A percentile compares a stretch with the other conserved stretches of the same genome.
phyloP scores from a whole-genome alignment of 2,113 vertebrate species.

The Spilogale gracilis region DNA sequence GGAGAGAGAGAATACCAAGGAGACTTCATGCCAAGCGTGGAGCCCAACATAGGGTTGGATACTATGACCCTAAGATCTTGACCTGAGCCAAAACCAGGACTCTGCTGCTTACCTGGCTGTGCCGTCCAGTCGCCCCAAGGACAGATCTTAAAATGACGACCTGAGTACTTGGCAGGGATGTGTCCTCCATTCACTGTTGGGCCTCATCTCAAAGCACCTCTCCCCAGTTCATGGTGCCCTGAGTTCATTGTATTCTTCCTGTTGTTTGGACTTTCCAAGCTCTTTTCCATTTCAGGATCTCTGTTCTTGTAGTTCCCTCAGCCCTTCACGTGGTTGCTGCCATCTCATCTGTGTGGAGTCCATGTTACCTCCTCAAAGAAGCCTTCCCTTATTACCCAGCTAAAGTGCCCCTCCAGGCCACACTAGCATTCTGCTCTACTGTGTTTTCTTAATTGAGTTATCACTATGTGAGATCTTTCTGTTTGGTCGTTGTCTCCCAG shows the following conservation, averaged over 20 bases:
- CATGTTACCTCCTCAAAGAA: not conserved
- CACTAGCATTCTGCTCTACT: not conserved
- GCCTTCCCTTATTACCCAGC: not conserved
- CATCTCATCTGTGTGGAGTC: not conserved
- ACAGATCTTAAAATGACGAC: not conserved
- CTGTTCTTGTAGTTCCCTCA: not conserved
- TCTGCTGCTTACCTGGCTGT: not conserved
- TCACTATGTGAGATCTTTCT: not conserved
- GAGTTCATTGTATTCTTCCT: not conserved
- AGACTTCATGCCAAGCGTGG: not conserved
- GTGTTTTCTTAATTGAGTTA: not conserved
- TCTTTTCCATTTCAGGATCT: not conserved
- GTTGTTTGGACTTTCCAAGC: not conserved
- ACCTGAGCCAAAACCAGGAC: not conserved
- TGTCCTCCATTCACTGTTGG: not conserved
- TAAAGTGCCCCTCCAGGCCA: not conserved
- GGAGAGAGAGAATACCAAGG: not conserved
- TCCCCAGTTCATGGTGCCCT: not conserved
- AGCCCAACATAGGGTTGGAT: not conserved
- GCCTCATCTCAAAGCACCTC: not conserved
- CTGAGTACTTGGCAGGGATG: not conserved
- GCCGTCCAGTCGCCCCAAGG: not conserved
- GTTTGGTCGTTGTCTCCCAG: not conserved
- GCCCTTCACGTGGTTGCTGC: not conserved
- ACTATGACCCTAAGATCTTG: not conserved